phyloP scores from a whole-genome alignment of 1,140 invertebrate genomes.

The Sinonovacula constricta region DNA sequence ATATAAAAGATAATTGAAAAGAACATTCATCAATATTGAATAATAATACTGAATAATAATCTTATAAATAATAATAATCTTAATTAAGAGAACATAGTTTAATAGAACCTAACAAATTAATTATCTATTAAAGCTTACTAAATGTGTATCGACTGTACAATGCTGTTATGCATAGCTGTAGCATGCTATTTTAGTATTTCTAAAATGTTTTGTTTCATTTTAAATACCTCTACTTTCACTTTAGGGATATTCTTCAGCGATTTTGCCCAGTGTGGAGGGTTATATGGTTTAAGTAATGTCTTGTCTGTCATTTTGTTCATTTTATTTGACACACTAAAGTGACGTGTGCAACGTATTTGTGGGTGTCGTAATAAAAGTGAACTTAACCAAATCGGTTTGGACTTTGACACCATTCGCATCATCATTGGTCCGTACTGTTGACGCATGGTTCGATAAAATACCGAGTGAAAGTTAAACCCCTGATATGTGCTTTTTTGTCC shows the following conservation, averaged over 20 bases:
- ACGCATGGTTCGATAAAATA: no score
- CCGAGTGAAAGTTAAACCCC: no score
- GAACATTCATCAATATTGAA: neutral
- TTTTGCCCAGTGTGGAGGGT: conserved; percentile 28
- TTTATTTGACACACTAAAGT: no score
- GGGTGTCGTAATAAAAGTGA: no score
- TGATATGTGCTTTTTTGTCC: no score
- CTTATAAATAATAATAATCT: neutral
- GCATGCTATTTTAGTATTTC: neutral
- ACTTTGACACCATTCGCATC: no score
- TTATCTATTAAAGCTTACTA: neutral
- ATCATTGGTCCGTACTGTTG: no score
- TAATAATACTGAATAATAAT: neutral
- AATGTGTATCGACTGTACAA: neutral
- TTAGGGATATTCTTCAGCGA: conserved; percentile 27
- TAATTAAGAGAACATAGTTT: no score
- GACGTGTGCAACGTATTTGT: no score
- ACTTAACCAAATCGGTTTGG: no score
- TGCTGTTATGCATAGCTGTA: neutral
- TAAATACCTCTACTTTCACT: conserved; percentile 25
- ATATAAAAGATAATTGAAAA: neutral
- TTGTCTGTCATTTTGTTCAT: no score
- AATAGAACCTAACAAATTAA: neutral
- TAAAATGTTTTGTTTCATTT: neutral
- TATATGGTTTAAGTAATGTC: no score